Base-by-base conservation (phyloP, 2,888 invertebrate species). In the Frankliniella intonsa region DNA sequence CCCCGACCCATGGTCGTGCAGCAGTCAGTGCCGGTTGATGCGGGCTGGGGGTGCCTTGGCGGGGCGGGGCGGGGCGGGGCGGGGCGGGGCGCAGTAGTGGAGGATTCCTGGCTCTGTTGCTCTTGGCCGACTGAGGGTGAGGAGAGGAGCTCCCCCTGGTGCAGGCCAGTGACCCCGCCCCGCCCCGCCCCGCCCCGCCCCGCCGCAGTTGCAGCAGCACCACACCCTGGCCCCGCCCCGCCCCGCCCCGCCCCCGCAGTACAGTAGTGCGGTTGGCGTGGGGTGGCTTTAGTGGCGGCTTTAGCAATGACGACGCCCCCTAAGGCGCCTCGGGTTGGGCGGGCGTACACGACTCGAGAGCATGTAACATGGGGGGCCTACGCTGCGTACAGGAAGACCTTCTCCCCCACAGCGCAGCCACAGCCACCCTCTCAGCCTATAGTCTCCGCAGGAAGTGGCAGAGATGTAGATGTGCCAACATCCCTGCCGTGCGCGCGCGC, bases 121-220 rank as follows among this genome's bases (percentile, higher is more conserved):
- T 80, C 80, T 79, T 69, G 85, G 83, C 85, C 84, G 85, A 84
- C 84, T 80, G 81, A 82, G 83, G 82, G 83, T 76, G 82, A 82
- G 82, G 81, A 83, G 81, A 83, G 82, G 83, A 82, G 83, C 81
- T 80, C 81, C 25, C 82, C 25, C 51, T 50, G 81, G 50, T 79
- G 80, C 51, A 50, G 55, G 38, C 38, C 38, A 38, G 38, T 38
- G 38, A 38, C 38, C 38, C 38, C 38, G 38, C 3, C 38, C 65
- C 81, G 81, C 11, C 38, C 38, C 38, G 38, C 3, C 38, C 65
- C 81, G 81, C 11, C 55, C 55, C 55, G 55, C 14, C 55, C 55
- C 55, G 55, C 55, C 55, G 14, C 55, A 55, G 38, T 38, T 55
- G 55, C 55, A 55, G 55, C 14, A 38, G 38, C 38, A 3, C 38